Conservation (phyloP, 2,888 invertebrate genomes). For the Meiosimyza decipiens region DNA sequence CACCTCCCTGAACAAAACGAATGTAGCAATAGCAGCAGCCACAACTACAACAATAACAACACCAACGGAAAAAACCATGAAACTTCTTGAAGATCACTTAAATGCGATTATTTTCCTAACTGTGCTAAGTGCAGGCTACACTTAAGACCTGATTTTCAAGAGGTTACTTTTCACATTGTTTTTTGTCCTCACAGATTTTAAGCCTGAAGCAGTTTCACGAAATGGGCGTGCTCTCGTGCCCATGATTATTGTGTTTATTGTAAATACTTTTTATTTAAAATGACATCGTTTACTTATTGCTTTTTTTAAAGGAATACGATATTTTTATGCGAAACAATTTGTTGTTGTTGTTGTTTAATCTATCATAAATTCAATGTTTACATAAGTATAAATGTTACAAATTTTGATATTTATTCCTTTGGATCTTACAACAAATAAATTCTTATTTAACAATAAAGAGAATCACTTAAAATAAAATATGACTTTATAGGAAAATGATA, state of each 20-base stretch:
- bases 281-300: no score
- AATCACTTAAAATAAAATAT: no score
- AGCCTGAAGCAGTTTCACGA: neutral
- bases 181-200: neutral
- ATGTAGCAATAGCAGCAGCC: no score
- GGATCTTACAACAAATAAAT: no score
- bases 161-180: neutral
- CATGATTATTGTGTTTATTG: conserved; percentile 1
- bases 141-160: no score
- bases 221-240: conserved; percentile 9
- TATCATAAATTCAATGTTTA: no score
- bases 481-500: no score
- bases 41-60: neutral
- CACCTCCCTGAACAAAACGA: neutral
- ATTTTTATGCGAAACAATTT: neutral
- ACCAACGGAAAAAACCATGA: neutral
- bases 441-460: no score
- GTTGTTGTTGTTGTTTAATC: no score
- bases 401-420: no score
- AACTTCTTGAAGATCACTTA: conserved; percentile 16
- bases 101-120: conserved; percentile 24
- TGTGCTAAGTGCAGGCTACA: neutral
- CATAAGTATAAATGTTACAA: no score
- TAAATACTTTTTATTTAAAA: neutral
- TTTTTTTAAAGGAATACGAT: neutral